Percentiles rank a stretch among this genome's conserved stretches.
Conservation (phyloP, 2,113 vertebrate species). For the Myiopsitta monachus region DNA sequence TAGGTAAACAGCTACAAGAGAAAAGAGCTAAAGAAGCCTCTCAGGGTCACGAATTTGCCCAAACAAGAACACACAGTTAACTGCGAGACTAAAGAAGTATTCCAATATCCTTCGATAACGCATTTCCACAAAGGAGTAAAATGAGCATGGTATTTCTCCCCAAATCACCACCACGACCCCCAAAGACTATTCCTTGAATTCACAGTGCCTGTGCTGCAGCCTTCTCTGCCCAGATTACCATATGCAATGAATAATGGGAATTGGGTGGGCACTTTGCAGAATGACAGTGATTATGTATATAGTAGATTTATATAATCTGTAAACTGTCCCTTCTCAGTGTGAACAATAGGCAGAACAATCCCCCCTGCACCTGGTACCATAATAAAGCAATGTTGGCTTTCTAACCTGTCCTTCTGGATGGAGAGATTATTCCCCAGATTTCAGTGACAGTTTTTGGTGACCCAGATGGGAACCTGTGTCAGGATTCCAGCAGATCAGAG, state of each 20-base stretch:
- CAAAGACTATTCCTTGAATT: neutral
- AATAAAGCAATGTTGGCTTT: neutral
- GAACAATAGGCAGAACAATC: neutral
- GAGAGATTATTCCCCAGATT: neutral
- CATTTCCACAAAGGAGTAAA: neutral
- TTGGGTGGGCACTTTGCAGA: neutral
- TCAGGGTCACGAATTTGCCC: neutral
- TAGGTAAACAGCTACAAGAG: neutral
- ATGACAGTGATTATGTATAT: neutral
- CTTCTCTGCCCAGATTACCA: neutral
- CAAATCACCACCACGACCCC: neutral
- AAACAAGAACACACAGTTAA: neutral
- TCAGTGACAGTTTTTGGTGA: neutral
- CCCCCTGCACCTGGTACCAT: neutral
- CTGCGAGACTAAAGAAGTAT: neutral
- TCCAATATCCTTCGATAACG: neutral
- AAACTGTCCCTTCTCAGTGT: neutral
- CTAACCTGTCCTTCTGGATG: neutral
- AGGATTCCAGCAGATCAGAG: neutral
- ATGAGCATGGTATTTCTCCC: neutral
- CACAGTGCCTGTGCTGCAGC: neutral
- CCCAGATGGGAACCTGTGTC: neutral
- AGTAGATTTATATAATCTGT: neutral
- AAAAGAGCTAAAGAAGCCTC: neutral
- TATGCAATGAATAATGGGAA: neutral